Conservation (phyloP, 2,113 vertebrate genomes). For the Neolamprologus sp. region DNA sequence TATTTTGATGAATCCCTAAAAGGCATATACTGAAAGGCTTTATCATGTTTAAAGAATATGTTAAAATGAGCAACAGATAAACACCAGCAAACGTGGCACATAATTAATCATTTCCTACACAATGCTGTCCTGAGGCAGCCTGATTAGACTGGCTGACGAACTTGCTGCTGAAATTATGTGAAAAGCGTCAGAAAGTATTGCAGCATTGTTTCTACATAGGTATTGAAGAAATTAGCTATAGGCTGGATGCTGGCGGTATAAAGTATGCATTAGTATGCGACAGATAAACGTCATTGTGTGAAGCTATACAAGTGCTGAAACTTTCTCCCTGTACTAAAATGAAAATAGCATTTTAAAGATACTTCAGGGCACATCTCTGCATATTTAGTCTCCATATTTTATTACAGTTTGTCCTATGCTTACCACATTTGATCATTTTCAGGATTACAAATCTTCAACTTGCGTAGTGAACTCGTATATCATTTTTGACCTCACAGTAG, state of each 20-base stretch:
- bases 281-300: not conserved
- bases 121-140: not conserved
- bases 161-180: not conserved
- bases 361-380: not conserved
- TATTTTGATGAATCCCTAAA: not conserved
- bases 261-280: not conserved
- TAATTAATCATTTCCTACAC: not conserved
- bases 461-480: not conserved
- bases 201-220: not conserved
- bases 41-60: not conserved
- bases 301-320: not conserved
- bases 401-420: not conserved
- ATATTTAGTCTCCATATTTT: not conserved
- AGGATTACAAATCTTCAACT: not conserved
- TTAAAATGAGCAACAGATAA: not conserved
- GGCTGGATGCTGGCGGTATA: not conserved
- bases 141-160: not conserved
- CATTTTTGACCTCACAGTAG: not conserved
- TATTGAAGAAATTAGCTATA: not conserved
- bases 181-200: not conserved
- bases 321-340: not conserved
- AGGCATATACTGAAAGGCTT: not conserved
- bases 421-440: not conserved
- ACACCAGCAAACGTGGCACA: not conserved
- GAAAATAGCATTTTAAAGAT: not conserved